Base-by-base conservation (phyloP, 35 echinoderm and acorn worm species). In the Chiridota heheva region DNA sequence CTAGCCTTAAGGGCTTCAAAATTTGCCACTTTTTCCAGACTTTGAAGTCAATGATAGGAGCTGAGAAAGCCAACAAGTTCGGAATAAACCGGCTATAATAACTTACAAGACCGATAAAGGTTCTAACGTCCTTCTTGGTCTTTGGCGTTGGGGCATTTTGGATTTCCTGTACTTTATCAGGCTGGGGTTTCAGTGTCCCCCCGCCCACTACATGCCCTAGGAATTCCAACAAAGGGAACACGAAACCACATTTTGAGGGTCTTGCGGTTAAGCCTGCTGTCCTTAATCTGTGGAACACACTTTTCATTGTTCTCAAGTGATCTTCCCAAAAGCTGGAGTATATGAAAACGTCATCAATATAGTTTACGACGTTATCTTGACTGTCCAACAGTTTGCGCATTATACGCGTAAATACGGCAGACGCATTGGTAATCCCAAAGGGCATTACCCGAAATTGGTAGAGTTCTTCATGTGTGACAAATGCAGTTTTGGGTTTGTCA, bases 21-120 rank as follows among this genome's bases (percentile, higher is more conserved):
- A n/a, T n/a, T n/a, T n/a, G n/a, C n/a, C n/a, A n/a, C n/a, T n/a
- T n/a, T n/a, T n/a, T n/a, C 27, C 8, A 16, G 7, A 6, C 27
- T 28, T 63, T 63, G 16, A 7, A 29, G 30, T 84, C 81, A n/a
- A 49, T 73, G 7, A 84, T 29, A 7, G 81, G 81, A 22, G 51
- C 44, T 8, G 81, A 43, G 26, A 84, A 41, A 2, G 67, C 46
- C 4, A 51, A 43, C 13, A 73, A 72, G 49, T 84, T 73, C 25
- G 81, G 66, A 36, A 84, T 84, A 27, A 84, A 84, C 17, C 38
- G n/a, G 16, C 64, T 72, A 42, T 84, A 84, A 31, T 84, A 60
- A 1, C 81, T 68, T 34, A 56, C 67, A 35, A 84, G 25, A 7
- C 67, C 67, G 17, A 84, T 0, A 60, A 84, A 83, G 7, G 80